These are phyloP conservation scores for Ctenicera cuprea DNA, from an alignment of 2,888 invertebrate genomes.

Conservation along the genomic window DNA sequence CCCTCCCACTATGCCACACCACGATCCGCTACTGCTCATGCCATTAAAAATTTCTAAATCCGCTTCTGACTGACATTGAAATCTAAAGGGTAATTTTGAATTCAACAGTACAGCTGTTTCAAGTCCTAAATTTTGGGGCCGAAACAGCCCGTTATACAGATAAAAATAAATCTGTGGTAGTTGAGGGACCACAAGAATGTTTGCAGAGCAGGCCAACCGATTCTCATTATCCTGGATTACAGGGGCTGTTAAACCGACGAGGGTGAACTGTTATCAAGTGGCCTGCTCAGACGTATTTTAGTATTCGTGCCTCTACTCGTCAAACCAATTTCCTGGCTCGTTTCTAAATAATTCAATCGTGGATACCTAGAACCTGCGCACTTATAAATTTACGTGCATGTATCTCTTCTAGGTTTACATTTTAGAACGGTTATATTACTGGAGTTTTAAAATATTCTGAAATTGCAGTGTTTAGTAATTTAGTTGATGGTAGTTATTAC, in stretches of 20 bases:
- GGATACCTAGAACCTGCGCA: background rate
- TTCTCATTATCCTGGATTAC: constrained; percentile 21
- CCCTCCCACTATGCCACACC: too few species aligned
- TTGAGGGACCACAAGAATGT: constrained; percentile 5
- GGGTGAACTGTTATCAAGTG: constrained; percentile 22
- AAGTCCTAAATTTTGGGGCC: background rate
- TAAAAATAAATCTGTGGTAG: constrained; percentile 13
- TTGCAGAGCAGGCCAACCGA: constrained; percentile 3
- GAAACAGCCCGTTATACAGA: background rate
- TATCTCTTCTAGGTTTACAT: too few species aligned
- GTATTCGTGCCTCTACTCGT: constrained; percentile 18
- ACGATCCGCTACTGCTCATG: too few species aligned
- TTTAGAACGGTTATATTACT: too few species aligned
- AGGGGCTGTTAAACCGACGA: constrained; percentile 23
- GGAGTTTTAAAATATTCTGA: too few species aligned
- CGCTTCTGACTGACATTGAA: too few species aligned
- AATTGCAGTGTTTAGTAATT: too few species aligned
- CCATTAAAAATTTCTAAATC: too few species aligned
- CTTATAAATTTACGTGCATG: background rate
- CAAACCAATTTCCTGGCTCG: constrained; percentile 23
- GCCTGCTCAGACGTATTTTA: constrained; percentile 11
- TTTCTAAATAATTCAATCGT: constrained; percentile 16
- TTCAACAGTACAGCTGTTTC: too few species aligned
- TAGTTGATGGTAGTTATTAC: too few species aligned
- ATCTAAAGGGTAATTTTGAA: too few species aligned